Evolutionary conservation across 2,113 vertebrate genomes (phyloP), one percentile per base, ranked within the genome.

Genomic region (Mohoua ochrocephala): DNA sequence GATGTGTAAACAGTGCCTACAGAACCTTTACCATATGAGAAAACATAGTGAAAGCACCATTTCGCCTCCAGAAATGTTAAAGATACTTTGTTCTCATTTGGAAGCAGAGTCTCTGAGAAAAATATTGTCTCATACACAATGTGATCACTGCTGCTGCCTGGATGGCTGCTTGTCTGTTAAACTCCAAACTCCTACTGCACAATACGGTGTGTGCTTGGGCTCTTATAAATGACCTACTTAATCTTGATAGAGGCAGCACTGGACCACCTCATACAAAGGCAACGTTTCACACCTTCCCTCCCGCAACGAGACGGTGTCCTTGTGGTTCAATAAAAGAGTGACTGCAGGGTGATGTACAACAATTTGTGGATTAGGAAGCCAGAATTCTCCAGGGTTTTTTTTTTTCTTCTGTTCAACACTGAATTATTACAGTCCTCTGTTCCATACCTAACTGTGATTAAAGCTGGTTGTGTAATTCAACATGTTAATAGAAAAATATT

Each of bases 261-360:
- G 57, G 77, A 78, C 65, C 84, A 56, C 41, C 26, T 95, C 53
- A 60, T 27, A 41, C 42, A 75, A 78, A 68, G 27, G 12, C 35
- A 50, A 52, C 3, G 0, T 84, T 73, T 89, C 69, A 78, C 42
- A 65, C 35, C 59, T 95, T 18, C 77, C 75, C 35, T 93, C 20
- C n/a, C 0, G 0, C 42, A 70, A 44, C 0, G 1, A 73, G 74
- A 16, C 0, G 0, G 15, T 7, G 16, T 82, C 75, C 87, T 96
- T 76, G 78, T 84, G 85, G 20, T 30, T n/a, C 87, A 85, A 44
- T 73, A 60, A 87, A 87, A 75, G 49, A 76, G 44, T 64, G 75
- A 69, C 63, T 61, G 61, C 37, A 94, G 57, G 57, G 52, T 89
- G 73, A 47, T 0, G 0, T 59, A 21, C 28, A 65, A 50, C 27